Conservation (phyloP, 2,888 invertebrate species). For the Odontocolon sp. region DNA sequence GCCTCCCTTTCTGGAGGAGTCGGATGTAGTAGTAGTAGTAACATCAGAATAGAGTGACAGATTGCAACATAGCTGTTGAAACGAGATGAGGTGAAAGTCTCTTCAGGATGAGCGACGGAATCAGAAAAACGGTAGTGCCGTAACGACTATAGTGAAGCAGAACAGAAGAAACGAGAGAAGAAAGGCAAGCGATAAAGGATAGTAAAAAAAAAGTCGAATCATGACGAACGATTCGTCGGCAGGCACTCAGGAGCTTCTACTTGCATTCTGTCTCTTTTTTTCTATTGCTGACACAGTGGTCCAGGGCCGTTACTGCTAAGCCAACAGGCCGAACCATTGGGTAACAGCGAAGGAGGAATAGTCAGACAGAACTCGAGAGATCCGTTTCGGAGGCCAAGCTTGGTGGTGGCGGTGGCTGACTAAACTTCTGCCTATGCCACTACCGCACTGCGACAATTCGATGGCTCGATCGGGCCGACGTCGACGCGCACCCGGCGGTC, state of each 20-base stretch:
- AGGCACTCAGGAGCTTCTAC: constrained; percentile 15
- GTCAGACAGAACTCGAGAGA: constrained; percentile 59
- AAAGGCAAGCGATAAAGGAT: not conserved
- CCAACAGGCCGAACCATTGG: constrained; percentile 28
- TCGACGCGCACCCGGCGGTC: constrained; percentile 62
- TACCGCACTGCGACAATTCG: constrained; percentile 80
- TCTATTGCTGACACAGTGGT: constrained; percentile 64
- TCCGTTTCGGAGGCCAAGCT: constrained; percentile 57
- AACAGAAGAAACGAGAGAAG: not conserved
- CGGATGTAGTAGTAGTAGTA: constrained; percentile 44
- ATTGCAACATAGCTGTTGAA: constrained; percentile 47
- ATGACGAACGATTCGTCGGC: constrained; percentile 11
- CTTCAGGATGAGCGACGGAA: constrained; percentile 23
- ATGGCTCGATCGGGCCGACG: constrained; percentile 69
- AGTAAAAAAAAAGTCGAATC: not conserved
- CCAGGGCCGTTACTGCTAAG: constrained; percentile 41
- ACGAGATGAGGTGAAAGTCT: constrained; percentile 17
- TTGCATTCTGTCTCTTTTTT: not conserved
- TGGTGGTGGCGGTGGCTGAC: constrained; percentile 62
- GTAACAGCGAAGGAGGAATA: constrained; percentile 23
- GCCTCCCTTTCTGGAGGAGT: constrained; percentile 55
- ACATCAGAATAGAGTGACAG: constrained; percentile 52
- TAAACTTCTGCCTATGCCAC: constrained; percentile 72
- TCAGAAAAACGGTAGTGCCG: constrained; percentile 4
- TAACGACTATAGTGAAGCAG: not conserved